A percentile compares a stretch with the other conserved stretches of the same genome.
phyloP scores from a whole-genome alignment of 2,113 vertebrate species.

The Prietella phreatophila region DNA sequence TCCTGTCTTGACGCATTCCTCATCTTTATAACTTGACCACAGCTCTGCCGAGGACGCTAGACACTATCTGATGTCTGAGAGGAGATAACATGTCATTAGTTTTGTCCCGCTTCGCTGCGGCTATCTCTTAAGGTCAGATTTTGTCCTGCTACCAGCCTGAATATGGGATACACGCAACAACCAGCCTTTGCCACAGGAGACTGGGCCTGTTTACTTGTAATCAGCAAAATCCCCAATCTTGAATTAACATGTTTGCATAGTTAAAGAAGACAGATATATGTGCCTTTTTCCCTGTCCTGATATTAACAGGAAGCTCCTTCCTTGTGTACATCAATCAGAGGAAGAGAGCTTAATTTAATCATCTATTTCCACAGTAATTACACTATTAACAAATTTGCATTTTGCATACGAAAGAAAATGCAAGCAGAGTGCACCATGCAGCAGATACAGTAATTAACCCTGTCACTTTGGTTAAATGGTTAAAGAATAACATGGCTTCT shows the following conservation, averaged over 20 bases:
- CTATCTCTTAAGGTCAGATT: background rate
- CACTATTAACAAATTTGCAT: slow-evolving; percentile 38
- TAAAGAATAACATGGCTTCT: slow-evolving; percentile 27
- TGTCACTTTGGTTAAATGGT: slow-evolving; percentile 42
- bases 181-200: background rate
- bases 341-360: slow-evolving; percentile 38
- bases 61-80: slow-evolving; percentile 6
- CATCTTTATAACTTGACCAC: slow-evolving; percentile 21
- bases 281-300: background rate
- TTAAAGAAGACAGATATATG: background rate
- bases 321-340: background rate
- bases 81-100: background rate
- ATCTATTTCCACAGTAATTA: slow-evolving; percentile 44
- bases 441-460: slow-evolving; percentile 45
- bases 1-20: slow-evolving; percentile 9
- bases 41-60: background rate
- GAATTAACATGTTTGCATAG: background rate
- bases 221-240: background rate
- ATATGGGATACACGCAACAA: background rate
- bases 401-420: slow-evolving; percentile 42
- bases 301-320: background rate
- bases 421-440: slow-evolving; percentile 20
- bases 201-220: background rate
- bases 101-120: background rate
- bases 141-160: background rate